Evolutionary conservation across 2,113 vertebrate genomes (phyloP), one percentile per base, ranked within the genome.

Genomic region (Eurypyga helias): DNA sequence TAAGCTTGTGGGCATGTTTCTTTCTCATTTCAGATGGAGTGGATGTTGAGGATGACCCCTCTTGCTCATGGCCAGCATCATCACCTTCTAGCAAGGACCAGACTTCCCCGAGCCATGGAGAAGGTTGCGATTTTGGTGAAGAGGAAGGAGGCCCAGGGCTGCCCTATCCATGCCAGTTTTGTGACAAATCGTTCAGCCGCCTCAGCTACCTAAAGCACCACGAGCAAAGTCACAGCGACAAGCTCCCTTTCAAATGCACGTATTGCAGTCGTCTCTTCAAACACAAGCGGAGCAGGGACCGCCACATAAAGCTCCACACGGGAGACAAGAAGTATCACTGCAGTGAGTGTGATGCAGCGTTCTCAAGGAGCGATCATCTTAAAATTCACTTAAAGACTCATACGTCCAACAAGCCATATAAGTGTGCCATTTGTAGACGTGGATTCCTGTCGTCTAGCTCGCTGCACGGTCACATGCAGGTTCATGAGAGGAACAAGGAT

Each of bases 371-470:
- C 4, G 99, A 99, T 97, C 99, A 99, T 96, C 98, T 99, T 66
- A 99, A 99, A 98, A 99, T 99, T 97, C 99, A 99, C 98, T 98
- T 99, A 98, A 99, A 99, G 99, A 99, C 99, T 79, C 99, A 99
- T 98, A 99, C 99, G 6, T 99, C 99, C 97, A 99, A 99, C 99
- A 99, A 99, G 98, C 99, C 99, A 98, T 99, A 99, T 97, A 99
- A 99, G 97, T 99, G 99, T 98, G 99, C 99, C 94, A 99, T 99
- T 98, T 99, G 99, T 96, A 99, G 99, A 33, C 98, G 99, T 72
- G 99, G 99, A 46, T 99, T 99, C 97, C 98, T 99, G 65, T 99
- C 99, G 7, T 99, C 99, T 70, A 99, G 99, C 92, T 99, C 99
- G 1, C 98, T 99, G 61, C 99, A 99, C 41, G 99, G 99, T 91